Evolutionary conservation across 2,797 vertebrate species (phyloP), one percentile per base, ranked within the genome.

Genomic region (Rhabdophis nuchalis): DNA sequence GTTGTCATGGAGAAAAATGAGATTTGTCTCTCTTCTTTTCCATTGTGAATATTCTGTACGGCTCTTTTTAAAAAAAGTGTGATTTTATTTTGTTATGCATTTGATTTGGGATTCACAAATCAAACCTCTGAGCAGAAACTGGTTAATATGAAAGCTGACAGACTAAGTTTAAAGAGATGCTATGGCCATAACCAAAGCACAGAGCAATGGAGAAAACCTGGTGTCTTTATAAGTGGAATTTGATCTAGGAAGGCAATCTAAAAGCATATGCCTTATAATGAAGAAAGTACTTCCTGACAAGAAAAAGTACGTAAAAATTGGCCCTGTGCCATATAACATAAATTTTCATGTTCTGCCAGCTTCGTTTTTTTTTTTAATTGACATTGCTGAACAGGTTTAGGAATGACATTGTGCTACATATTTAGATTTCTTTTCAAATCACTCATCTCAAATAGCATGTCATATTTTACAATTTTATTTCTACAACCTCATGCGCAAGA

Each of bases 61-160:
- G 93, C 58, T 94, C n/a, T 36, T 95, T 95, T 90, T 90, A 90
- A 95, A 93, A 94, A 85, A 50, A 93, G 14, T 32, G 20, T 46
- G 29, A 89, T 95, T 96, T 96, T 96, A 88, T 95, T 94, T 91
- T 92, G 68, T 25, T 95, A 52, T 93, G 95, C 91, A 94, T 92
- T 95, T 95, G 92, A 96, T 96, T 96, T 96, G 92, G 94, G 95
- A 96, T 95, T 96, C 95, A 97, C 91, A 96, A 95, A 96, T n/a
- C n/a, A 93, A 95, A 92, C 27, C 93, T 96, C 96, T 95, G 93
- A 95, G 93, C 6, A 87, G 92, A 95, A 96, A 93, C 91, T 94
- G 90, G 60, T 89, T 54, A 61, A 32, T 13, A 0, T 82, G 72
- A 95, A 91, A 93, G 93, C 91, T 94, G 96, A 95, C 94, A 95